Conservation (phyloP, 2,797 vertebrate species). For the Lutjanus argentimaculatus region DNA sequence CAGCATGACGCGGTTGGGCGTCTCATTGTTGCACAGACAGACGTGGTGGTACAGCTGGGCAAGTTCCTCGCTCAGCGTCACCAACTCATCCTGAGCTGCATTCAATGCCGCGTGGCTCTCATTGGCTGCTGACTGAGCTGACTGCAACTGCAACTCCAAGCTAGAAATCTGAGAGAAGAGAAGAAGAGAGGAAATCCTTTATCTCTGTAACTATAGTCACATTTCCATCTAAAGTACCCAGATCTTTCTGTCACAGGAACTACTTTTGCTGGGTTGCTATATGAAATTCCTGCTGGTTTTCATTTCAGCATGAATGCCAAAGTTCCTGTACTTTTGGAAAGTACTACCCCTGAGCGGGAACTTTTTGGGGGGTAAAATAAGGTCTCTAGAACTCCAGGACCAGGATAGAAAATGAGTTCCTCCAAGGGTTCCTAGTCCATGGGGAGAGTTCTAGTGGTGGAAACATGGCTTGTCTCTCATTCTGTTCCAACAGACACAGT, state of each 20-base stretch:
- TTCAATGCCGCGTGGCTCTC: conserved; percentile 93
- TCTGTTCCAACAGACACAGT: neutral
- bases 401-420: too few relatives aligned
- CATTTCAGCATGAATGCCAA: too few relatives aligned
- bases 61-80: conserved; percentile 95
- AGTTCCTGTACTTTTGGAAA: too few relatives aligned
- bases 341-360: too few relatives aligned
- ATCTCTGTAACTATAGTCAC: neutral
- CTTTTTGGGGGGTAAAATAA: too few relatives aligned
- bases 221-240: too few relatives aligned
- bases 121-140: conserved; percentile 83
- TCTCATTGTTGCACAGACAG: conserved; percentile 98
- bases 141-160: conserved; percentile 91
- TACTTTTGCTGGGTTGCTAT: too few relatives aligned
- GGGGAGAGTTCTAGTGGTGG: too few relatives aligned
- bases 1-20: conserved; percentile 96
- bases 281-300: too few relatives aligned
- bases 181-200: neutral
- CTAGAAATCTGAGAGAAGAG: conserved; percentile 51
- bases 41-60: conserved; percentile 98
- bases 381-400: too few relatives aligned
- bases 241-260: too few relatives aligned
- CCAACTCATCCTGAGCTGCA: conserved; percentile 94
- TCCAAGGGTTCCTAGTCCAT: too few relatives aligned
- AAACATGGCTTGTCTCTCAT: neutral